These are phyloP conservation scores for Dastarcus helophoroides DNA, from an alignment of 2,888 invertebrate species.

Conservation along the genomic window DNA sequence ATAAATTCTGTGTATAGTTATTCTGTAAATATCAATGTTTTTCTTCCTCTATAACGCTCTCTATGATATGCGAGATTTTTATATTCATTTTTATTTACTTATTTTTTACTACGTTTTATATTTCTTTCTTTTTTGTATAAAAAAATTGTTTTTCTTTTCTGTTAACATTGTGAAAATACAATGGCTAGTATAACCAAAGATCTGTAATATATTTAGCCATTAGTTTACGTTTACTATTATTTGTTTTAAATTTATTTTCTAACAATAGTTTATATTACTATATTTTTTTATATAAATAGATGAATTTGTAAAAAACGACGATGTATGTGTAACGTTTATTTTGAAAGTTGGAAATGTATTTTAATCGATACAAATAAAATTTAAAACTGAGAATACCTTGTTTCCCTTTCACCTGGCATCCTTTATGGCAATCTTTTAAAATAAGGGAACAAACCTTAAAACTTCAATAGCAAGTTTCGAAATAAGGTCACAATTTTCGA, in stretches of 20 bases:
- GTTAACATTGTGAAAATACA: constrained; percentile 22
- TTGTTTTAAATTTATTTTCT: too few relatives aligned
- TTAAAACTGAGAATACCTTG: too few relatives aligned
- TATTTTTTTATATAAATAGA: constrained; percentile 24
- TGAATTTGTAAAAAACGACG: constrained; percentile 30
- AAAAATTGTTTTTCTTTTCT: constrained; percentile 18
- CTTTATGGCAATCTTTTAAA: too few relatives aligned
- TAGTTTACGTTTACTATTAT: constrained; percentile 22
- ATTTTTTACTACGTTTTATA: constrained; percentile 20
- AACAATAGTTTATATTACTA: constrained; percentile 16
- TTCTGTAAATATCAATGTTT: constrained; percentile 31
- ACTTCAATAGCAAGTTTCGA: too few relatives aligned
- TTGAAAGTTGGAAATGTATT: constrained; percentile 37
- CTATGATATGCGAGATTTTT: constrained; percentile 4
- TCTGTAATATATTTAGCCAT: constrained; percentile 34
- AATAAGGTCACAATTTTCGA: too few relatives aligned
- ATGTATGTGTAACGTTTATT: constrained; percentile 35
- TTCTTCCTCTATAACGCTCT: constrained; percentile 9
- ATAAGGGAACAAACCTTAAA: too few relatives aligned
- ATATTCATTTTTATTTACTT: constrained; percentile 13
- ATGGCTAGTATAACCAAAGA: constrained; percentile 41
- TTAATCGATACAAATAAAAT: constrained; percentile 34
- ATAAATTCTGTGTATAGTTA: constrained; percentile 33
- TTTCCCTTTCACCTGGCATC: too few relatives aligned
- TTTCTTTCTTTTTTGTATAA: constrained; percentile 16